phyloP scores from a whole-genome alignment of 2,888 invertebrate species.

The Rhaphigaster nebulosa region DNA sequence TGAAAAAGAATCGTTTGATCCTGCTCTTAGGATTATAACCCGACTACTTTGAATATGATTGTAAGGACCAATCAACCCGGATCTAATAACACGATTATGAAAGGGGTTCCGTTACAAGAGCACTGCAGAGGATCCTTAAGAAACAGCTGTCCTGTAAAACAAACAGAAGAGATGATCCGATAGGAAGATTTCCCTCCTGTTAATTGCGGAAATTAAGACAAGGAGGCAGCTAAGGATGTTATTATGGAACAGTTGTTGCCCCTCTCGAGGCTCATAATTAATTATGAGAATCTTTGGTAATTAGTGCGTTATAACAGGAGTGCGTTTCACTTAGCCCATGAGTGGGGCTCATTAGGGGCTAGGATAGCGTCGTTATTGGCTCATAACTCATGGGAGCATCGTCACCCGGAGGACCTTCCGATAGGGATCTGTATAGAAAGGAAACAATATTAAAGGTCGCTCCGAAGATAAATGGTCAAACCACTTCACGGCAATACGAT shows the following conservation, averaged over 20 bases:
- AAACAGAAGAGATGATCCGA: not conserved
- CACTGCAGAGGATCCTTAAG: not conserved
- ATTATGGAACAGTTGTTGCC: constrained; percentile 31
- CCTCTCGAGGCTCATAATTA: constrained; percentile 8
- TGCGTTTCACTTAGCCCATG: constrained; percentile 26
- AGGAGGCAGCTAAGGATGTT: constrained; percentile 18
- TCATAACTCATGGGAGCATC: constrained; percentile 39
- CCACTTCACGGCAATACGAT: not conserved
- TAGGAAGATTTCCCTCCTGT: constrained; percentile 15
- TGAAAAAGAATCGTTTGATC: not conserved
- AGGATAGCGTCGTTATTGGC: not conserved
- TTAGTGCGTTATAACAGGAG: constrained; percentile 15
- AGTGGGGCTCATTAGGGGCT: not conserved
- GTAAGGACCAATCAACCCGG: not conserved
- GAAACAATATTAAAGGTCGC: constrained; percentile 44
- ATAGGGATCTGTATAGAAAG: not conserved
- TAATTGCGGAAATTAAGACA: constrained; percentile 45
- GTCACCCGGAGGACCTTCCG: not conserved
- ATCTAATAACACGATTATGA: not conserved
- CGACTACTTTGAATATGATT: not conserved
- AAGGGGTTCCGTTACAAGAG: not conserved
- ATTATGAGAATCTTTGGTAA: constrained; percentile 35
- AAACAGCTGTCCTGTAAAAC: constrained; percentile 25
- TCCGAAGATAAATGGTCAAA: constrained; percentile 1
- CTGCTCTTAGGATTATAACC: not conserved